Conservation (phyloP, 2,888 invertebrate genomes). For the Apotomis betuletana region DNA sequence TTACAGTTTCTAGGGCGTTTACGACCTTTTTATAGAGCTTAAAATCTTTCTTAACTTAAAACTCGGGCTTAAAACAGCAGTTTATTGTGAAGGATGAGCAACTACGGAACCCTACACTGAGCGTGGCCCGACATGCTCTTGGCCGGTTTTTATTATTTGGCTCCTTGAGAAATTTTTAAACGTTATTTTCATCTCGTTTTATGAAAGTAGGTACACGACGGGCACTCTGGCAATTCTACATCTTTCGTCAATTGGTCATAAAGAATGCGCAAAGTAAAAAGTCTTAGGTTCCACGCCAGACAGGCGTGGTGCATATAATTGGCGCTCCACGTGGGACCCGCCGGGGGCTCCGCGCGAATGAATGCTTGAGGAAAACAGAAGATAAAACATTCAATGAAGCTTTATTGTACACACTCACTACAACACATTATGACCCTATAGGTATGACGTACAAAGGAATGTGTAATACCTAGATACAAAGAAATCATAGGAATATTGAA, state of each 20-base stretch:
- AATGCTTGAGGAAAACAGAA: slow-evolving; percentile 40
- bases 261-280: slow-evolving; percentile 9
- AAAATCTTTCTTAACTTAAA: too few relatives aligned
- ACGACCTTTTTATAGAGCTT: too few relatives aligned
- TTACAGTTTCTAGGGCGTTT: too few relatives aligned
- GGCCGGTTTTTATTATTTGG: too few relatives aligned
- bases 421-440: neutral
- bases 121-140: too few relatives aligned
- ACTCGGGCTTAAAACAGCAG: too few relatives aligned
- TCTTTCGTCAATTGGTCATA: neutral
- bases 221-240: neutral
- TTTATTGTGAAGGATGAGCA: too few relatives aligned
- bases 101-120: too few relatives aligned
- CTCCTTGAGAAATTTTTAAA: too few relatives aligned
- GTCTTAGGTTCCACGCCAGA: slow-evolving; percentile 4
- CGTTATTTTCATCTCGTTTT: too few relatives aligned
- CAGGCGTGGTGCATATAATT: slow-evolving; percentile 62
- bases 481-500: too few relatives aligned
- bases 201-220: too few relatives aligned
- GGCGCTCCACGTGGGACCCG: slow-evolving; percentile 47
- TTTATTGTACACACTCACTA: neutral
- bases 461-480: neutral
- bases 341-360: slow-evolving; percentile 49
- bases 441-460: neutral
- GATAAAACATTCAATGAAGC: slow-evolving; percentile 13